These are phyloP conservation scores for Anagrus nilaparvatae DNA, from an alignment of 1,140 invertebrate genomes.

Conservation along the genomic window DNA sequence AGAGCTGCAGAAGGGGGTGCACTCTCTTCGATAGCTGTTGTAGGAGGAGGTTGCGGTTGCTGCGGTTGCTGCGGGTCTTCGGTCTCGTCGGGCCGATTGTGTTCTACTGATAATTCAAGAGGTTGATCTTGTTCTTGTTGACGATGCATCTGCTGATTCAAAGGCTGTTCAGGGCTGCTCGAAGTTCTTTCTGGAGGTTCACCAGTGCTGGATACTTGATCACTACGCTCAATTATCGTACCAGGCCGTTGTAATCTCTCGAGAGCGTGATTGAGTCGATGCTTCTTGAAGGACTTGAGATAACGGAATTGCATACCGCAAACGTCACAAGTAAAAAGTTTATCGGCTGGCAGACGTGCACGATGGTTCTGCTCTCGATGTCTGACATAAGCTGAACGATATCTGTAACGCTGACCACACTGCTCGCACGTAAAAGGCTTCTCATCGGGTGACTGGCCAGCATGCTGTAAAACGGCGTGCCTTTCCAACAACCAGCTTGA, in stretches of 20 bases:
- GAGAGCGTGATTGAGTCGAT: conserved; percentile 73
- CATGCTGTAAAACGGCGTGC: conserved; percentile 68
- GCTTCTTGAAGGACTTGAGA: conserved; percentile 82
- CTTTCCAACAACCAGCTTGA: conserved; percentile 71
- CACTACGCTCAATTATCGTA: conserved; percentile 41
- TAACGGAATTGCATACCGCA: conserved; percentile 82
- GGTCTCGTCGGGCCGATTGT: conserved; percentile 42
- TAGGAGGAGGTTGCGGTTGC: conserved; percentile 27
- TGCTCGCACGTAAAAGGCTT: conserved; percentile 87
- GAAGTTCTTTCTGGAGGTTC: too few species aligned
- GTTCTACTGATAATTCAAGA: too few species aligned
- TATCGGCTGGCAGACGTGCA: conserved; percentile 73
- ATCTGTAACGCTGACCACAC: conserved; percentile 81
- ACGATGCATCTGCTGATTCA: too few species aligned
- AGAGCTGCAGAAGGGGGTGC: too few species aligned
- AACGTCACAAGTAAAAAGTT: conserved; percentile 79
- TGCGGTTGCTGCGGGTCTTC: conserved; percentile 34
- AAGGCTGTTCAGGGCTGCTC: too few species aligned
- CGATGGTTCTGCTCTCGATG: conserved; percentile 82
- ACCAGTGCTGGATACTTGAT: conserved; percentile 64
- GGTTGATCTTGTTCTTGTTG: too few species aligned
- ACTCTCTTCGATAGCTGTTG: conserved; percentile 23
- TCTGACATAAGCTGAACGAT: conserved; percentile 77
- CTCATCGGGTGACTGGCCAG: conserved; percentile 55
- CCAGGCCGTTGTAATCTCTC: conserved; percentile 55